Conservation (phyloP, 1,140 invertebrate genomes). For the Parasteatoda tepidariorum region DNA sequence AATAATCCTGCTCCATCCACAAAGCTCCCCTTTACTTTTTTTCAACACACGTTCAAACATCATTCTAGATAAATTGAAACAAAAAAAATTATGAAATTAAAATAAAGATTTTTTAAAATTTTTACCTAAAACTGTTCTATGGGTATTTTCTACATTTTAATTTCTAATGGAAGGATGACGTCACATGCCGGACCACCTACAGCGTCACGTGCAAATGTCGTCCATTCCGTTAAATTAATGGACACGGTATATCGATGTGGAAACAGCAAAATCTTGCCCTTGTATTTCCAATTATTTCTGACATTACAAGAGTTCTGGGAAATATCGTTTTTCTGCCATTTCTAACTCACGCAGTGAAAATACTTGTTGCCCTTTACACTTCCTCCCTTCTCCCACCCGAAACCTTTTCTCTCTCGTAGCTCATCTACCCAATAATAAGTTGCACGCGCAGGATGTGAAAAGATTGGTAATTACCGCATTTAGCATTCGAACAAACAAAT, state of each 20-base stretch:
- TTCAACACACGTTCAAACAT: no score
- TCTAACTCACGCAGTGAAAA: conserved; percentile 5
- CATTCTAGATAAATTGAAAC: no score
- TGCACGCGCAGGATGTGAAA: neutral
- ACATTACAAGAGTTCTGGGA: conserved; percentile 43
- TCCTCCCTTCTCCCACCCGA: neutral
- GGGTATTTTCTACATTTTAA: no score
- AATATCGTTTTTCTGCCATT: conserved; percentile 11
- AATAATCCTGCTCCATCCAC: no score
- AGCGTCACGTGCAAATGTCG: conserved; percentile 44
- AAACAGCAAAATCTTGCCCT: conserved; percentile 36
- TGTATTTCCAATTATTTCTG: conserved; percentile 54
- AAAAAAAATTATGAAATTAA: no score
- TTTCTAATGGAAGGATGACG: no score
- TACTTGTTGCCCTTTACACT: neutral
- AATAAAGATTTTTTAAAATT: no score
- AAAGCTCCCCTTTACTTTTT: no score
- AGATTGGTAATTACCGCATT: conserved; percentile 10
- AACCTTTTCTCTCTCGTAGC: neutral
- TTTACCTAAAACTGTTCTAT: no score
- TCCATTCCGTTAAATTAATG: conserved; percentile 50
- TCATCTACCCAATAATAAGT: neutral
- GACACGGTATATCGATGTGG: conserved; percentile 37
- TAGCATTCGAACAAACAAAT: neutral
- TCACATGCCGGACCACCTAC: conserved; percentile 43